Conservation (phyloP, 2,113 vertebrate species). For the Xiphias gladius region DNA sequence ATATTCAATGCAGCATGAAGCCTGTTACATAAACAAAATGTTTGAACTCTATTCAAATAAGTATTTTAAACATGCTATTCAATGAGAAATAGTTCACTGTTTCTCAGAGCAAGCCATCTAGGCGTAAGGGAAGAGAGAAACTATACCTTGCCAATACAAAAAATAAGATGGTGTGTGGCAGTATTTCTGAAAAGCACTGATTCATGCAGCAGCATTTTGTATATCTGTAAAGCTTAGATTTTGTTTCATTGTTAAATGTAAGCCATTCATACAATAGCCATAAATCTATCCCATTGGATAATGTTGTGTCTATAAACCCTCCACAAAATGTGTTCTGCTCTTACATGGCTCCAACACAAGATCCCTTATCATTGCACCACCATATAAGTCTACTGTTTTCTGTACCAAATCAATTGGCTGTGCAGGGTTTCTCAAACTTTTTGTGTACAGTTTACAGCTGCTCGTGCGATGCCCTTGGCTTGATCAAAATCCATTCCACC, state of each 20-base stretch:
- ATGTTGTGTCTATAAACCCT: neutral
- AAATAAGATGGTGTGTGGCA: neutral
- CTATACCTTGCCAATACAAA: neutral
- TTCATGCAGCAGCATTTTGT: neutral
- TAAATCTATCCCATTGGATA: neutral
- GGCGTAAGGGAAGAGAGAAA: neutral
- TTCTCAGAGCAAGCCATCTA: constrained; percentile 9
- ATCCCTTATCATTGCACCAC: constrained; percentile 1
- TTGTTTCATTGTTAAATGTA: neutral
- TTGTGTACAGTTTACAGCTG: neutral
- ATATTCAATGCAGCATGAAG: constrained; percentile 6
- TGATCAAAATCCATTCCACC: neutral
- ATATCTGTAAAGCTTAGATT: neutral
- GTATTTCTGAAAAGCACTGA: neutral
- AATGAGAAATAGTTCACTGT: constrained; percentile 13
- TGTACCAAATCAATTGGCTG: neutral
- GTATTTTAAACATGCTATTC: neutral
- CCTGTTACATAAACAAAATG: constrained; percentile 32
- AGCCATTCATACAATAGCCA: neutral
- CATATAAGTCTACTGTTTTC: neutral
- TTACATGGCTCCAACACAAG: neutral
- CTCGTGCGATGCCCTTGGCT: neutral
- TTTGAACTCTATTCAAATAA: constrained; percentile 11
- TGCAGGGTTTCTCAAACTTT: constrained; percentile 26
- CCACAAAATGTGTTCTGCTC: neutral